A percentile compares a stretch with the other conserved stretches of the same genome.
These are phyloP conservation scores for Oncorhynchus keta DNA, from an alignment of 2,113 vertebrate genomes.

Conservation along the genomic window DNA sequence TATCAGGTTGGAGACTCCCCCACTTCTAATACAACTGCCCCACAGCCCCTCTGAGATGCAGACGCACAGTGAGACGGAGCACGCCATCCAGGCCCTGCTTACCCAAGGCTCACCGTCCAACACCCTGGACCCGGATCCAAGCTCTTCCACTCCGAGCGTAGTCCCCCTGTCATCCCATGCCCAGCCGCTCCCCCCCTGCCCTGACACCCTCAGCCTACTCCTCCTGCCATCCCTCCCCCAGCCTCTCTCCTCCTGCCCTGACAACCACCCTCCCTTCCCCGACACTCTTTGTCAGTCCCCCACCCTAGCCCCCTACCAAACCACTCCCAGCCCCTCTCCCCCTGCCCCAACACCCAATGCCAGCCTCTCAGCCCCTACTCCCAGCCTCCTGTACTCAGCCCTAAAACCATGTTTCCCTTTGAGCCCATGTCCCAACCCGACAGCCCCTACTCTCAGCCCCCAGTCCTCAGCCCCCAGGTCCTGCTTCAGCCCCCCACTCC, in stretches of 20 bases:
- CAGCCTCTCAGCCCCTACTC: not conserved
- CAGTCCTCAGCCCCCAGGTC: slow-evolving; percentile 56
- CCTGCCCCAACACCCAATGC: slow-evolving; percentile 37
- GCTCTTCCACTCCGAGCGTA: not conserved
- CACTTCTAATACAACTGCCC: slow-evolving; percentile 6
- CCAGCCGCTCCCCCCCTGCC: not conserved
- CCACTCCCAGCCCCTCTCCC: slow-evolving; percentile 49
- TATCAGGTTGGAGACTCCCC: slow-evolving; percentile 44
- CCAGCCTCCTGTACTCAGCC: slow-evolving; percentile 59
- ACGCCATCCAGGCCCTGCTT: slow-evolving; percentile 45
- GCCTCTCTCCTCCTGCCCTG: slow-evolving; percentile 63
- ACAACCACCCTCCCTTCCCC: not conserved
- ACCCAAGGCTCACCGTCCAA: slow-evolving; percentile 23
- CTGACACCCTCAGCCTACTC: slow-evolving; percentile 26
- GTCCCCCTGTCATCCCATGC: not conserved
- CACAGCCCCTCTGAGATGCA: slow-evolving; percentile 50
- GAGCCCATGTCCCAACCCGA: slow-evolving; percentile 11
- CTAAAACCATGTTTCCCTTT: slow-evolving; percentile 39
- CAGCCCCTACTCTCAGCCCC: slow-evolving; percentile 45
- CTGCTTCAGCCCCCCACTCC: not conserved
- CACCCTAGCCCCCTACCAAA: not conserved
- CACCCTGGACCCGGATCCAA: not conserved
- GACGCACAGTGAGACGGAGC: slow-evolving; percentile 50
- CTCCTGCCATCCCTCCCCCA: slow-evolving; percentile 25
- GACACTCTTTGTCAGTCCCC: slow-evolving; percentile 31